These are phyloP conservation scores for Molossus alvarezi DNA, from an alignment of 2,797 vertebrate genomes.

Conservation along the genomic window DNA sequence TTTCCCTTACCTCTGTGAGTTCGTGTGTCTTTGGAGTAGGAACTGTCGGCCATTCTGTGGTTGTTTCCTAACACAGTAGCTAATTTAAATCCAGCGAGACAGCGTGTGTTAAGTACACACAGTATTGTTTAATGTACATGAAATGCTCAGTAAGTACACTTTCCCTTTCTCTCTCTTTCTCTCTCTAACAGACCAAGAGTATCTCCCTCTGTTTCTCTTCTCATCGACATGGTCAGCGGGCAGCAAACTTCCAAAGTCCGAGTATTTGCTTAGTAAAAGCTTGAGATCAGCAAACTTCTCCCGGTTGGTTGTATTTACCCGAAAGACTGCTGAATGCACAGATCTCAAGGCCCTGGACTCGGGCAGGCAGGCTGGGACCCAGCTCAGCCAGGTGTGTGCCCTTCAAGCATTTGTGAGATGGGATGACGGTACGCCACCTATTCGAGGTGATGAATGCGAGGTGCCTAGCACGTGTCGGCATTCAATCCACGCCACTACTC, in stretches of 20 bases:
- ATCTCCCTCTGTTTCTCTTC: not conserved
- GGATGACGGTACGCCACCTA: rapidly evolving
- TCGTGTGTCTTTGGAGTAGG: not conserved
- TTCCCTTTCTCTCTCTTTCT: not conserved
- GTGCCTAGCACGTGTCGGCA: rapidly evolving
- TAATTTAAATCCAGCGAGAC: not conserved
- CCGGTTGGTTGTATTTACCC: not conserved
- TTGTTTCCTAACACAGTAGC: not conserved
- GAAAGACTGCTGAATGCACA: not conserved
- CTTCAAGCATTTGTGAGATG: not conserved
- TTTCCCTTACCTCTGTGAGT: not conserved
- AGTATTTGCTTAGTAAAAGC: not conserved
- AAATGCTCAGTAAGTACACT: not conserved
- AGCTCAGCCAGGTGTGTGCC: not conserved
- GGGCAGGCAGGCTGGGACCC: not conserved
- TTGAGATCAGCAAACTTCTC: not conserved
- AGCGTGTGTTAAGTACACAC: too few species aligned
- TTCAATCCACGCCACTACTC: not conserved
- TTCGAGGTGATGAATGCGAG: not conserved
- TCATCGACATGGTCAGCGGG: not conserved
- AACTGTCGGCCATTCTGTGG: not conserved
- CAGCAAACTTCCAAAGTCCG: not conserved
- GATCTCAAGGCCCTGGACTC: not conserved
- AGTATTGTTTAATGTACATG: not conserved
- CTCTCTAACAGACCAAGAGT: not conserved